phyloP scores from a whole-genome alignment of 1,140 invertebrate species.

The Lucilia sericata region DNA sequence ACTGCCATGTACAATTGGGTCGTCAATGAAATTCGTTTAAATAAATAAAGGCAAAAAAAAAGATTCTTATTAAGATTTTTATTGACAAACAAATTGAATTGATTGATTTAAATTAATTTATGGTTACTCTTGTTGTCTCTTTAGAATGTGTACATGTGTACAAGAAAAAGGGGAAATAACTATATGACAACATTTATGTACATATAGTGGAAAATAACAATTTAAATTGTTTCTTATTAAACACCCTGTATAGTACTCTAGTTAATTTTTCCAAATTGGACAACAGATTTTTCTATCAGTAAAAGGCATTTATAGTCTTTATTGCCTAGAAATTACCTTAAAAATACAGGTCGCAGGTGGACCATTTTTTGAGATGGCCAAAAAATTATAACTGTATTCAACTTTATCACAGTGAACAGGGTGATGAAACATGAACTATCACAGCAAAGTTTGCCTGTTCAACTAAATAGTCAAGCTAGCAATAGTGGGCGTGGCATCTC shows the following conservation, averaged over 20 bases:
- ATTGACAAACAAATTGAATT: constrained; percentile 69
- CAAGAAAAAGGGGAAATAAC: not conserved
- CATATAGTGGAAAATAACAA: not conserved
- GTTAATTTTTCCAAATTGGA: no score
- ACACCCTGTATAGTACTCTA: not conserved
- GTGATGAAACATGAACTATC: no score
- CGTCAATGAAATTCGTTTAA: constrained; percentile 41
- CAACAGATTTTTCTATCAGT: no score
- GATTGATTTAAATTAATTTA: constrained; percentile 69
- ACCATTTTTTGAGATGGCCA: no score
- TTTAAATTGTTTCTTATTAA: not conserved
- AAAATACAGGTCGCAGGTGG: no score
- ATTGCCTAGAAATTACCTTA: no score
- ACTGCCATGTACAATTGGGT: constrained; percentile 39
- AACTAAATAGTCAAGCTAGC: no score
- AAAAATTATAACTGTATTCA: no score
- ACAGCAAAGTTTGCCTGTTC: no score
- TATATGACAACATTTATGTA: not conserved
- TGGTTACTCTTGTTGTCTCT: constrained; percentile 30
- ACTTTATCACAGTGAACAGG: no score
- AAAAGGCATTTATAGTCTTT: no score
- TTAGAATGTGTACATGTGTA: not conserved
- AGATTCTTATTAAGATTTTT: constrained; percentile 64
- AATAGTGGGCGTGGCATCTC: no score
- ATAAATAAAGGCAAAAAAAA: constrained; percentile 22